These are phyloP conservation scores for Ephydatia muelleri DNA, from an alignment of 37 sponge, comb jelly and placozoan genomes.

Conservation along the genomic window DNA sequence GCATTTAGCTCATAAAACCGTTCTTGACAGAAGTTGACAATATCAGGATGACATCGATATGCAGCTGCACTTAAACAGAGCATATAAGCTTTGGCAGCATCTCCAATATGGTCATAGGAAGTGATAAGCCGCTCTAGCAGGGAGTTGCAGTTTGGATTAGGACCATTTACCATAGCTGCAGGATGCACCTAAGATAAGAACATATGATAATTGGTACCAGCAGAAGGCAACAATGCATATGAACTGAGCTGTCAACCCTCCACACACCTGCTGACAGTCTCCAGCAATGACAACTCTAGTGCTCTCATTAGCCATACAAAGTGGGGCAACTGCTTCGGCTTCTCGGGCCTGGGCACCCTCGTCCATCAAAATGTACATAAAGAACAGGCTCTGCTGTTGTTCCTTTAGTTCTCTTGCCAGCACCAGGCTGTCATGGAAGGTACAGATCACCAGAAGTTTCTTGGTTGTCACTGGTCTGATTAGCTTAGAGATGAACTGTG, in stretches of 20 bases:
- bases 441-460: background rate
- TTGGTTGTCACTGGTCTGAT: background rate
- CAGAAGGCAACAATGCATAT: background rate
- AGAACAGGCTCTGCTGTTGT: slow-evolving; percentile 7
- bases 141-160: background rate
- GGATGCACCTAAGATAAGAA: background rate
- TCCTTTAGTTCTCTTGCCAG: background rate
- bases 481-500: background rate
- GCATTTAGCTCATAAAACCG: background rate
- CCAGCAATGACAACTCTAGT: slow-evolving; percentile 70
- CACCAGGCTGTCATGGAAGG: background rate
- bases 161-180: background rate
- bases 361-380: slow-evolving; percentile 67
- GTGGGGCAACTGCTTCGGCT: slow-evolving; percentile 56
- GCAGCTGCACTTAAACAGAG: background rate
- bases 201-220: background rate
- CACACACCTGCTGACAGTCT: slow-evolving; percentile 57
- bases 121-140: background rate
- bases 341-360: slow-evolving; percentile 65
- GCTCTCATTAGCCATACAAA: slow-evolving; percentile 34
- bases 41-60: background rate
- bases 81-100: background rate
- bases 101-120: background rate
- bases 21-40: background rate
- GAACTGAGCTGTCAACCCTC: background rate